Evolutionary conservation across 2,113 vertebrate genomes (phyloP).

Genomic region (Columba janthina): DNA sequence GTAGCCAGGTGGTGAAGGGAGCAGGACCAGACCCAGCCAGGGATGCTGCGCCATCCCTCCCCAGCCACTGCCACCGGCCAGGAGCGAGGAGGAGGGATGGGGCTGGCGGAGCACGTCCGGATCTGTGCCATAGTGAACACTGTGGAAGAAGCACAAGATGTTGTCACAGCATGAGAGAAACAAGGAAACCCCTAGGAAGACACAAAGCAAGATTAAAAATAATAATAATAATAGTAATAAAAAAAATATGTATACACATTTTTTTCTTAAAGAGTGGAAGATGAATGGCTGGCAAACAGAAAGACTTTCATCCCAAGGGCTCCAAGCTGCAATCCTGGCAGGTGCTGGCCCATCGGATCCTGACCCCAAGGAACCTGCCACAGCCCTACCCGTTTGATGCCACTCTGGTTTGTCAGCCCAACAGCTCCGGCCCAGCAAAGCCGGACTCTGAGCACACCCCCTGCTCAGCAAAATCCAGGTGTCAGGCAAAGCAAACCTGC

Average conservation of each 20-base stretch:
- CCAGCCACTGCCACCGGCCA: fast-evolving
- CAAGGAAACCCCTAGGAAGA: background rate
- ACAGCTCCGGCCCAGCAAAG: background rate
- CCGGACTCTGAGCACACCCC: background rate
- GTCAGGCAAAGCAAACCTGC: background rate
- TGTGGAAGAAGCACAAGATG: background rate
- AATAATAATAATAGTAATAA: background rate
- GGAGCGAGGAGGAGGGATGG: background rate
- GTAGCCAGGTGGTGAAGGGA: fast-evolving
- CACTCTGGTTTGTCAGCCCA: background rate
- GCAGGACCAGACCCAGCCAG: background rate
- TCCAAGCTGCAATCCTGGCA: background rate
- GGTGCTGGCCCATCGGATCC: background rate
- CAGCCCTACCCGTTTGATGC: background rate
- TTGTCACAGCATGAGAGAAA: background rate
- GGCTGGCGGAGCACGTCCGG: background rate
- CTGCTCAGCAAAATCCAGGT: background rate
- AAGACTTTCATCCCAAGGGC: background rate
- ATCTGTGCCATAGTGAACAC: fast-evolving
- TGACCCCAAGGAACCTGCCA: background rate
- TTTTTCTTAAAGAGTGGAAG: background rate
- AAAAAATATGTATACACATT: no score
- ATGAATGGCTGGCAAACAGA: background rate
- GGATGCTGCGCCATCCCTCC: background rate
- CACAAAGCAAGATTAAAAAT: background rate